These are phyloP conservation scores for Podarcis muralis DNA, from an alignment of 2,113 vertebrate genomes.

Conservation along the genomic window DNA sequence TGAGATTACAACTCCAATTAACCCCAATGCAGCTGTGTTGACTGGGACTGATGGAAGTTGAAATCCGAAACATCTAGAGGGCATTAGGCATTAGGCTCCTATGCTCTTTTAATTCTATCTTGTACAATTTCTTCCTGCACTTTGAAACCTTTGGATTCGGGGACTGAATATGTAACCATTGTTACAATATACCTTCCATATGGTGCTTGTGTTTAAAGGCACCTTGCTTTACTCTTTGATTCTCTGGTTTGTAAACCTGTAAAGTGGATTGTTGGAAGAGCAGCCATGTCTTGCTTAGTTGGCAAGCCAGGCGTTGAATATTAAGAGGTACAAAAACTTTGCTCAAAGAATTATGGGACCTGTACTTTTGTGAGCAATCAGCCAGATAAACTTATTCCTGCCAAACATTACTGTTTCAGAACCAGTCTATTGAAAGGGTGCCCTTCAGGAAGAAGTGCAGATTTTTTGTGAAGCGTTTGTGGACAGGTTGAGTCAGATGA, in stretches of 20 bases:
- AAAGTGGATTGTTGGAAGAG: background rate
- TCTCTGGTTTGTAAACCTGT: background rate
- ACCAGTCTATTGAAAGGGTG: background rate
- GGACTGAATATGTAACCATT: background rate
- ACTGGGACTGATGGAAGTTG: no score
- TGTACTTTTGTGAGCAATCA: background rate
- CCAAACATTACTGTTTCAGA: background rate
- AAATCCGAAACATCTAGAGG: no score
- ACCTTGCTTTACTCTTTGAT: background rate
- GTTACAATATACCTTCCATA: background rate
- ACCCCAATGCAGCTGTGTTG: no score
- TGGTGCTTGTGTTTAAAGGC: background rate
- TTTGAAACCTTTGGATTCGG: background rate
- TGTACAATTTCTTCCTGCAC: no score
- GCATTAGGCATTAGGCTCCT: no score
- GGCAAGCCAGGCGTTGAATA: background rate
- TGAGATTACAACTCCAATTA: no score
- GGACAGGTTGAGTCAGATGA: background rate
- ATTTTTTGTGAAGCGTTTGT: background rate
- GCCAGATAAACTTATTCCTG: background rate
- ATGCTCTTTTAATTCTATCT: no score
- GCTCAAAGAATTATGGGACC: no score
- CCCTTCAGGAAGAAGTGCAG: background rate
- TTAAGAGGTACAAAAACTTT: background rate
- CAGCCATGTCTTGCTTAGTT: background rate